A percentile compares a stretch with the other conserved stretches of the same genome.
Evolutionary conservation across 2,113 vertebrate species (phyloP).

Genomic region (Seriola aureovittata): DNA sequence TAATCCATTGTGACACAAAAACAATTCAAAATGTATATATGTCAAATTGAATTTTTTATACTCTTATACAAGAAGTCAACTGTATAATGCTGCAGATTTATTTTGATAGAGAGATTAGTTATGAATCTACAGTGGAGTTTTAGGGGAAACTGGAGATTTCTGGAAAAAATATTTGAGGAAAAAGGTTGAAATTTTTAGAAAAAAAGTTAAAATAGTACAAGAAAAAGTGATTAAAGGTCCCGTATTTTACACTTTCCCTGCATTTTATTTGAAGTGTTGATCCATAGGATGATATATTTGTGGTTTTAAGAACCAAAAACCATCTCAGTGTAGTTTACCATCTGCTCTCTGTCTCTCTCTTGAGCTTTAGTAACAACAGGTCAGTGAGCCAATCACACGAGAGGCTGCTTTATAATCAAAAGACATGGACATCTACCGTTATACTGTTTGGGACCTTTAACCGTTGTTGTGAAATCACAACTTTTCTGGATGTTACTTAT

Average conservation of each 20-base stretch:
- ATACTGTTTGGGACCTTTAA: too few species aligned
- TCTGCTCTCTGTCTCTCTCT: too few species aligned
- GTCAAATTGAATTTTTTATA: slow-evolving; percentile 54
- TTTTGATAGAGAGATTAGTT: slow-evolving; percentile 45
- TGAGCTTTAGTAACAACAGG: too few species aligned
- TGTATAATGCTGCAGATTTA: slow-evolving; percentile 63
- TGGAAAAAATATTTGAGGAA: neutral
- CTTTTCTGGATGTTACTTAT: neutral
- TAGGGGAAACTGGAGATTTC: neutral
- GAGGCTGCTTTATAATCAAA: too few species aligned
- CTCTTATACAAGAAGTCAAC: slow-evolving; percentile 40
- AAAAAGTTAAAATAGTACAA: neutral
- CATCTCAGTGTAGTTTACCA: too few species aligned
- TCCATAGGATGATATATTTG: too few species aligned
- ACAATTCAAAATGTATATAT: slow-evolving; percentile 37
- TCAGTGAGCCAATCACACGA: too few species aligned
- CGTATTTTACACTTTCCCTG: too few species aligned
- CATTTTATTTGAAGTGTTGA: too few species aligned
- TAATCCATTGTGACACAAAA: neutral
- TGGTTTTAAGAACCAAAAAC: too few species aligned
- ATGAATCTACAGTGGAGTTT: too few species aligned
- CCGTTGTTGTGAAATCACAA: neutral
- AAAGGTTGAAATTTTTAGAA: neutral
- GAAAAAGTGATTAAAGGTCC: neutral
- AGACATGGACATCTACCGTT: too few species aligned